Evolutionary conservation across 1,140 invertebrate species (phyloP).

Genomic region (Lepidotrigona ventralis): DNA sequence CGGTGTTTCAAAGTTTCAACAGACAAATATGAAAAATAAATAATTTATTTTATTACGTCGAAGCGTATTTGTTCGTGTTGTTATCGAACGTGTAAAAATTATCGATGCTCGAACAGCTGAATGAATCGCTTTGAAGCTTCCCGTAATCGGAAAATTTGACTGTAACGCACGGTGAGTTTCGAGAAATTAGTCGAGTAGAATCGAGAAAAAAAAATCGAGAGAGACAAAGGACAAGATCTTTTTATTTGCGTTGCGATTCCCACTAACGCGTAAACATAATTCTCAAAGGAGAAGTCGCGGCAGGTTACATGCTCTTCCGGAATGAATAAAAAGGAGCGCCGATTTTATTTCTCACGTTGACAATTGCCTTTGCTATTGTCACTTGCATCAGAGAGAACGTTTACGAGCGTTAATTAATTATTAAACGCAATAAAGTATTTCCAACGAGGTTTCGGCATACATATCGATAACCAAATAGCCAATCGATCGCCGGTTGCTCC

Average conservation of each 20-base stretch:
- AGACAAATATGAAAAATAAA: neutral
- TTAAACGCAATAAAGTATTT: neutral
- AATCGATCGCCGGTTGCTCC: constrained; percentile 21
- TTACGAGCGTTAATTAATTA: neutral
- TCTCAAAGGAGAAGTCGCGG: neutral
- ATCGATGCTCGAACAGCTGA: neutral
- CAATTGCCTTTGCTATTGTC: too few relatives aligned
- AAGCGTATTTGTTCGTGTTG: neutral
- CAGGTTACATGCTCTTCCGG: neutral
- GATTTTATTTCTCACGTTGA: neutral
- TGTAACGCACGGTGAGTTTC: neutral
- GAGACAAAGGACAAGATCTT: too few relatives aligned
- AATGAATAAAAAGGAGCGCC: neutral
- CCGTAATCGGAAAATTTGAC: neutral
- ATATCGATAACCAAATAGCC: constrained; percentile 17
- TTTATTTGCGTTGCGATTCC: neutral
- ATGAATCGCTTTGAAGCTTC: neutral
- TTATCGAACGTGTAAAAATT: neutral
- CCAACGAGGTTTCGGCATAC: neutral
- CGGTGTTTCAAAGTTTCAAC: neutral
- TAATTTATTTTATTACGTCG: neutral
- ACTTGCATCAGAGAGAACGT: too few relatives aligned
- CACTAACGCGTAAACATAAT: neutral
- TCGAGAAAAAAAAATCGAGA: too few relatives aligned
- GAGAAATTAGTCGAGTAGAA: too few relatives aligned